Evolutionary conservation across 2,797 vertebrate genomes (phyloP).

Genomic region (Poeciliopsis paucimaculata): DNA sequence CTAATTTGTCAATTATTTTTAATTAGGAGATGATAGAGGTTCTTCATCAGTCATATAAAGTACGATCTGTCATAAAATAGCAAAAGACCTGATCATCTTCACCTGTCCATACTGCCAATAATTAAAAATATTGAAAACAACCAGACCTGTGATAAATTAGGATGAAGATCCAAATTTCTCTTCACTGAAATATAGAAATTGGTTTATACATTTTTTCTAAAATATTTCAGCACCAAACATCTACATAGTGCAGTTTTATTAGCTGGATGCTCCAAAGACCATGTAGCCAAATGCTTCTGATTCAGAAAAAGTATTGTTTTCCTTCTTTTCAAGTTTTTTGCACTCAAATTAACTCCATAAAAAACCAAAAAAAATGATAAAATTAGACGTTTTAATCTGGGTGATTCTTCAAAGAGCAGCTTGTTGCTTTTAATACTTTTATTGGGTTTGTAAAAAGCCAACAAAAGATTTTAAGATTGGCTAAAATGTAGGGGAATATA

Average conservation of each 20-base stretch:
- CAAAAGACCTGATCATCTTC: neutral
- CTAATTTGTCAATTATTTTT: neutral
- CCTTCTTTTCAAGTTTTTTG: neutral
- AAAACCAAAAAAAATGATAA: neutral
- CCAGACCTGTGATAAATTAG: neutral
- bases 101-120: neutral
- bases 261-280: neutral
- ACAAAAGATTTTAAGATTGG: neutral
- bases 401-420: neutral
- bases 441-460: neutral
- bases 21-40: neutral
- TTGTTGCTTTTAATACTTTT: neutral
- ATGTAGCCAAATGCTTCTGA: neutral
- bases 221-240: neutral
- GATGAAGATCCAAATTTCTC: neutral
- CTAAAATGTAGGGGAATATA: neutral
- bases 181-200: neutral
- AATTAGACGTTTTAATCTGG: neutral
- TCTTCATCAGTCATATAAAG: neutral
- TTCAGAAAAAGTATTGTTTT: neutral
- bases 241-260: neutral
- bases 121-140: neutral
- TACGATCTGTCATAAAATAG: neutral
- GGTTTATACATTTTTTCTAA: neutral
- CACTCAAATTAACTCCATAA: neutral